Conservation (phyloP, 2,113 vertebrate genomes). For the Albula goreensis region DNA sequence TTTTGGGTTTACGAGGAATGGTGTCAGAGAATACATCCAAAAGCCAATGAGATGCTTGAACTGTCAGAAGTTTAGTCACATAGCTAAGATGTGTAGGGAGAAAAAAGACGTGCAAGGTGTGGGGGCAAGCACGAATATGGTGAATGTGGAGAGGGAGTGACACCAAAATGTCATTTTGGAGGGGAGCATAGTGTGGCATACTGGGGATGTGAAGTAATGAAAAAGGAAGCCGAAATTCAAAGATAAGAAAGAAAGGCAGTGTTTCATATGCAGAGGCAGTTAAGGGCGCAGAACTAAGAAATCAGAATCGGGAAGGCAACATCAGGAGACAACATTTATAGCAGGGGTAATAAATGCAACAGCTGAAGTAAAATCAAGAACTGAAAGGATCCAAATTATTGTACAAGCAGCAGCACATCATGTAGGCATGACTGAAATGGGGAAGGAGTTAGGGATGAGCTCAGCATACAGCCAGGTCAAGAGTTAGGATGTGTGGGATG, state of each 20-base stretch:
- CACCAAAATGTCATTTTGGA: constrained; percentile 6
- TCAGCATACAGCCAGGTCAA: not conserved
- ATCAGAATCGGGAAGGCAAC: not conserved
- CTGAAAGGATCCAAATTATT: constrained; percentile 8
- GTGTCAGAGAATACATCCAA: no score
- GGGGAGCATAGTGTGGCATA: constrained; percentile 8
- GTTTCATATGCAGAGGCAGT: constrained; percentile 11
- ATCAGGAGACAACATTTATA: not conserved
- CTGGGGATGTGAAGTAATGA: not conserved
- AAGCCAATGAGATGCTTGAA: constrained; percentile 4
- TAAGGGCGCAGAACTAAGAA: not conserved
- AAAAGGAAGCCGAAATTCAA: not conserved
- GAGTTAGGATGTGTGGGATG: not conserved
- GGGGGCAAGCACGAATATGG: not conserved
- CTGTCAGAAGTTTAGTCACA: constrained; percentile 6
- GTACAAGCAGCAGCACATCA: not conserved
- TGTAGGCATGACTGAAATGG: not conserved
- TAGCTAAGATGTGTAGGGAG: not conserved
- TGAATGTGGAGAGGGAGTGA: not conserved
- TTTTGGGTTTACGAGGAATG: no score
- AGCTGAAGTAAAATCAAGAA: not conserved
- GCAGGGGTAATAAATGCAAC: constrained; percentile 1
- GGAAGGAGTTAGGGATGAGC: not conserved
- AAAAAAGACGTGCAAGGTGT: constrained; percentile 2
- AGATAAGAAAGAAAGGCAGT: not conserved